Evolutionary conservation across 64 coral and sea anemone species (phyloP), one percentile per base, ranked within the genome.

Genomic region (Porites lutea): DNA sequence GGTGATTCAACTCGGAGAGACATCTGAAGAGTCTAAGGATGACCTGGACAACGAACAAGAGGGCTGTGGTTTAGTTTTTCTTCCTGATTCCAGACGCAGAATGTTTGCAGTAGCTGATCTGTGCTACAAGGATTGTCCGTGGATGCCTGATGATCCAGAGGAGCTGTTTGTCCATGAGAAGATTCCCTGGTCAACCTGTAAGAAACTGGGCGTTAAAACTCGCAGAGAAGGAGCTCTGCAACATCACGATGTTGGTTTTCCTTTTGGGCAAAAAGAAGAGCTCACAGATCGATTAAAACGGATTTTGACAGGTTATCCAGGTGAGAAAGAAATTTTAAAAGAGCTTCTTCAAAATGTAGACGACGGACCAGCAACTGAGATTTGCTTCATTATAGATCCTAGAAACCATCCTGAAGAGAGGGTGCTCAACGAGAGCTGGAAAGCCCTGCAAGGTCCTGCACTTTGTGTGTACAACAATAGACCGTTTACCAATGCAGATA

Each of bases 281-380:
- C 71, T 95, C 18, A 98, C 93, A 13, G 92, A 95, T 72, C 86
- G 96, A 8, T 74, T 98, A 4, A 95, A 98, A 57, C 86, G 89
- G 13, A 92, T 98, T 52, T 59, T 98, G 63, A 82, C 84, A 15
- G 63, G 61, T 71, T 98, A 98, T 72, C 96, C 93, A 16, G 88
- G 86, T 63, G 79, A 80, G 55, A 88, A 82, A 16, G 88, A 89
- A 86, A 95, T 98, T 13, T 68, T 98, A 58, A 98, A 98, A 91
- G 93, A 98, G 65, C 93, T 98, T 74, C 66, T 95, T 48, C 96
- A 98, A 82, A 98, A 98, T 74, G 96, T 93, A 18, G 96, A 98
- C 59, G 96, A 98, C 82, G 93, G 93, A 18, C 87, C 95, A 81
- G 96, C 96, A 37, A 95, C 61, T 21, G 88, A 95, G 74, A 92